A percentile compares a stretch with the other conserved stretches of the same genome.
Evolutionary conservation across 2,113 vertebrate genomes (phyloP).

Genomic region (Serinus canaria): DNA sequence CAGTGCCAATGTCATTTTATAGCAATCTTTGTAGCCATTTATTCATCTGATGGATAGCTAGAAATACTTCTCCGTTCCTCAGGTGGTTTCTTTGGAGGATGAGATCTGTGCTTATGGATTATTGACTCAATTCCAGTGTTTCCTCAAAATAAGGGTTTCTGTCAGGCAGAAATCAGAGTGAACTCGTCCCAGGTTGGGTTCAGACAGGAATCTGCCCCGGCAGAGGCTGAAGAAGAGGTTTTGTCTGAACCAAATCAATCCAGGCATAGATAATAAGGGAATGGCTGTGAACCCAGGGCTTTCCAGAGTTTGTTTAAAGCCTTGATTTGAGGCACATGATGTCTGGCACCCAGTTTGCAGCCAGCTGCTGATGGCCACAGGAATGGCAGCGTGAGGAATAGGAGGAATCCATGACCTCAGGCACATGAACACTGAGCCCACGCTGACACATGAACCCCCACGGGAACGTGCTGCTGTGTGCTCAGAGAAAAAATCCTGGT

Average conservation of each 20-base stretch:
- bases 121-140: neutral
- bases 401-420: neutral
- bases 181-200: neutral
- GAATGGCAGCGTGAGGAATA: neutral
- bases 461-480: accelerated
- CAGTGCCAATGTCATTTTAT: neutral
- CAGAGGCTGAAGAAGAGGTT: neutral
- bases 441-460: neutral
- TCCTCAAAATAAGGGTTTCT: neutral
- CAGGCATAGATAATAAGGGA: neutral
- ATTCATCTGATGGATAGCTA: neutral
- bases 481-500: neutral
- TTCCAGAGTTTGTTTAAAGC: neutral
- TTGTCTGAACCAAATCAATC: neutral
- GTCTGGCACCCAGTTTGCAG: neutral
- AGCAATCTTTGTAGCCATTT: neutral
- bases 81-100: neutral
- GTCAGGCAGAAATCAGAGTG: neutral
- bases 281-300: neutral
- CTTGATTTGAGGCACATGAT: neutral
- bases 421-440: neutral
- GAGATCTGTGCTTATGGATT: neutral
- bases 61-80: neutral
- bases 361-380: neutral
- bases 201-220: neutral